Conservation (phyloP, 2,113 vertebrate genomes). For the Stictonetta naevosa region DNA sequence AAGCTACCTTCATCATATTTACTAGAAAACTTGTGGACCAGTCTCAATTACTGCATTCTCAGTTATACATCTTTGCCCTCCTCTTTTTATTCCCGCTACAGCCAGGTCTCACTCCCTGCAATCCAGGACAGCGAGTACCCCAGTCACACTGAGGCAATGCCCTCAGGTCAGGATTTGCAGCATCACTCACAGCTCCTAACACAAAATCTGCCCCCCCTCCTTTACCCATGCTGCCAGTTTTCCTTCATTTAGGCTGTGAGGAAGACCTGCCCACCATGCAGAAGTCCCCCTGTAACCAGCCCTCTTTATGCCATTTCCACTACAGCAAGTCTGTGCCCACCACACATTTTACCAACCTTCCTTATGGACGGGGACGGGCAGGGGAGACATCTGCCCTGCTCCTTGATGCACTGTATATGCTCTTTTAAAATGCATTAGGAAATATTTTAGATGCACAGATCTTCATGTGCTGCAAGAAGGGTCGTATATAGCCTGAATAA, state of each 20-base stretch:
- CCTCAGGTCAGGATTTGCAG: not conserved
- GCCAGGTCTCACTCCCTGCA: not conserved
- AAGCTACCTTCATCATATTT: not conserved
- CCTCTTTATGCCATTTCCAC: not conserved
- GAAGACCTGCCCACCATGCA: not conserved
- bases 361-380: accelerated
- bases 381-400: not conserved
- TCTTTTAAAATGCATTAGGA: not conserved
- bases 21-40: not conserved
- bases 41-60: not conserved
- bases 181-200: not conserved
- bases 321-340: not conserved
- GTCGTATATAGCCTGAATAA: not conserved
- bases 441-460: not conserved
- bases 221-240: not conserved
- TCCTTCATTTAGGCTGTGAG: not conserved
- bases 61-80: not conserved
- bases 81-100: not conserved
- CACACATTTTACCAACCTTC: accelerated
- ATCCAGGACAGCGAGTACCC: not conserved
- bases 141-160: not conserved
- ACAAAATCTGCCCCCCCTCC: not conserved
- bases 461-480: not conserved
- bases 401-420: accelerated
- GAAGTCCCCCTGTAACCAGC: not conserved